Conservation (phyloP, 1,140 invertebrate species). For the Hypothenemus hampei region DNA sequence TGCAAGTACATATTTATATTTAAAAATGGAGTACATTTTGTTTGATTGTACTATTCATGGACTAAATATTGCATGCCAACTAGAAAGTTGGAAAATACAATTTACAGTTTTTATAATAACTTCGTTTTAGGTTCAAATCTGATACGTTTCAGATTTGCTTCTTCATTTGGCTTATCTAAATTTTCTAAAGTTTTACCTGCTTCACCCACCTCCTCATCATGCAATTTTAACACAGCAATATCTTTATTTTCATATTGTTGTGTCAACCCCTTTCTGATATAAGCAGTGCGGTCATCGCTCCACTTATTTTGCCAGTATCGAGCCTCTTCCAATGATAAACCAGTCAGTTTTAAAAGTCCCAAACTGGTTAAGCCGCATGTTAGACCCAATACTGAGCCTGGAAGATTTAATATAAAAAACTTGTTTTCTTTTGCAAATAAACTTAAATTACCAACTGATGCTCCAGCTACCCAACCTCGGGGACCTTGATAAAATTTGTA, state of each 20-base stretch:
- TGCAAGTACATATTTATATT: too few relatives aligned
- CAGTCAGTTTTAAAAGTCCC: slow-evolving; percentile 48
- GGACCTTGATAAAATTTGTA: slow-evolving; percentile 61
- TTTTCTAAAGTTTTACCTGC: slow-evolving; percentile 31
- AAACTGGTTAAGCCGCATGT: slow-evolving; percentile 48
- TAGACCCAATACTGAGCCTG: slow-evolving; percentile 51
- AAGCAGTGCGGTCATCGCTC: slow-evolving; percentile 41
- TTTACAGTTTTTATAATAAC: too few relatives aligned
- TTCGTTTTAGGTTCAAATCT: too few relatives aligned
- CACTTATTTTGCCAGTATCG: slow-evolving; percentile 51
- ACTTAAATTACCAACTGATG: slow-evolving; percentile 46
- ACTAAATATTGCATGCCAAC: too few relatives aligned
- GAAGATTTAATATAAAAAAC: slow-evolving; percentile 9
- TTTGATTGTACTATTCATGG: too few relatives aligned
- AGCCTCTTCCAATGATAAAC: slow-evolving; percentile 51
- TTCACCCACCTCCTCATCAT: slow-evolving; percentile 26
- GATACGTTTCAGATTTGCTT: too few relatives aligned
- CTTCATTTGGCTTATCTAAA: slow-evolving; percentile 21
- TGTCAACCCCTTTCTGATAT: slow-evolving; percentile 36
- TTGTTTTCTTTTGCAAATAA: neutral
- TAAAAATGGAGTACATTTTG: too few relatives aligned
- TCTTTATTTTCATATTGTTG: slow-evolving; percentile 29
- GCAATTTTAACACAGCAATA: slow-evolving; percentile 27
- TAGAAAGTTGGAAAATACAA: too few relatives aligned
- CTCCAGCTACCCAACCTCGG: slow-evolving; percentile 60